Percentiles rank a stretch among this genome's conserved stretches.
phyloP scores from a whole-genome alignment of 2,797 vertebrate genomes.

The Anabas testudineus region DNA sequence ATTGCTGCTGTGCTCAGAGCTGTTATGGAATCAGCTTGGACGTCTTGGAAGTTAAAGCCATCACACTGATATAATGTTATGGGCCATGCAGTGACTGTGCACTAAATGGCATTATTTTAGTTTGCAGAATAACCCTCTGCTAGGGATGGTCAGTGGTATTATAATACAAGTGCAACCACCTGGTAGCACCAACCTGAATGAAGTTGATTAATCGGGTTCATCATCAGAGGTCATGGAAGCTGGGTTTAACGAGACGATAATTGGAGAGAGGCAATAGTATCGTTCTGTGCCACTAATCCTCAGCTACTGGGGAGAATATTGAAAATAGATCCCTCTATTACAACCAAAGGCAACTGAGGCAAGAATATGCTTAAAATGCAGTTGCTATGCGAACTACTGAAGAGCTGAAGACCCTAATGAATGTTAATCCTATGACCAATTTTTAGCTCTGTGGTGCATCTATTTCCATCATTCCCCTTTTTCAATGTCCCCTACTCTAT shows the following conservation, averaged over 20 bases:
- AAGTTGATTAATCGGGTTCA: slow-evolving; percentile 67
- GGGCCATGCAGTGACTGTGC: slow-evolving; percentile 4
- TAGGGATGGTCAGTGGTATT: slow-evolving; percentile 54
- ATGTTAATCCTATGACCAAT: slow-evolving; percentile 79
- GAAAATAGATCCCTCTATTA: slow-evolving; percentile 73
- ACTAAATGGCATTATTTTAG: slow-evolving; percentile 12
- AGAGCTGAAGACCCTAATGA: slow-evolving; percentile 73
- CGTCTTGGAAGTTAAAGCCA: slow-evolving; percentile 60
- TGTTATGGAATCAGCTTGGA: too few relatives aligned
- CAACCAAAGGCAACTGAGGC: slow-evolving; percentile 53
- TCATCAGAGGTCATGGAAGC: slow-evolving; percentile 64
- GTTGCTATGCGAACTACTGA: slow-evolving; percentile 38
- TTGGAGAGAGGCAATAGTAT: slow-evolving; percentile 53
- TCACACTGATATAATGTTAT: slow-evolving; percentile 24
- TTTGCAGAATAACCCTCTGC: slow-evolving; percentile 19
- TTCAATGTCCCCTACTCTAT: slow-evolving; percentile 4
- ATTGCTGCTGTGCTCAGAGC: background rate
- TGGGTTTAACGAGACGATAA: slow-evolving; percentile 63
- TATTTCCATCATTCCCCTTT: slow-evolving; percentile 18
- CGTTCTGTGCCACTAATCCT: slow-evolving; percentile 69
- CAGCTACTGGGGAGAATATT: slow-evolving; percentile 69
- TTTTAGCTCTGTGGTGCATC: slow-evolving; percentile 38
- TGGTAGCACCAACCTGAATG: slow-evolving; percentile 48
- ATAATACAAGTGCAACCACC: slow-evolving; percentile 42
- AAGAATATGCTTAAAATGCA: slow-evolving; percentile 77